These are phyloP conservation scores for Octonoba sinensis DNA, from an alignment of 2,888 invertebrate species.

Conservation along the genomic window DNA sequence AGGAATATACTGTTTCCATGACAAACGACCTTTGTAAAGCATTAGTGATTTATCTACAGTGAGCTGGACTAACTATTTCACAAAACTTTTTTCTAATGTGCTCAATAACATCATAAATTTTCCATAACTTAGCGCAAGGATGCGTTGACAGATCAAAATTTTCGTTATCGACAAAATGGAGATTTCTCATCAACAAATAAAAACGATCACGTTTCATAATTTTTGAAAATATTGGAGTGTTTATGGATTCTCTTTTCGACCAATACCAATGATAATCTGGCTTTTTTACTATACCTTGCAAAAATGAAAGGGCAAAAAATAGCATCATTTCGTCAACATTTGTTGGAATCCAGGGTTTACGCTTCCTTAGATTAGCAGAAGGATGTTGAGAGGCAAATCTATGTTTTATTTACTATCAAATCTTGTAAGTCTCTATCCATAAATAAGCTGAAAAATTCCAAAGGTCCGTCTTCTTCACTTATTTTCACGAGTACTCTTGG, in stretches of 20 bases:
- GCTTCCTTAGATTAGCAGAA: no score
- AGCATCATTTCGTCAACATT: slow-evolving; percentile 2
- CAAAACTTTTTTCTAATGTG: no score
- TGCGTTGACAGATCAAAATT: no score
- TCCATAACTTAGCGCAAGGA: no score
- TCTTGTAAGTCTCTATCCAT: no score
- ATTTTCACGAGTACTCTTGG: slow-evolving; percentile 12
- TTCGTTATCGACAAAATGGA: no score
- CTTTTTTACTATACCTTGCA: no score
- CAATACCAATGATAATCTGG: slow-evolving; percentile 18
- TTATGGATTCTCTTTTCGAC: slow-evolving; percentile 19
- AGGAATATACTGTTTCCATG: slow-evolving; percentile 64
- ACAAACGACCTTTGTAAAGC: slow-evolving; percentile 51
- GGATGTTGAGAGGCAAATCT: no score
- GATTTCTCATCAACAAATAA: slow-evolving; percentile 17
- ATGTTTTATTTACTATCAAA: no score
- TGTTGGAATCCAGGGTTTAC: slow-evolving; percentile 10
- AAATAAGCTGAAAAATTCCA: no score
- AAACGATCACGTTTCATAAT: slow-evolving; percentile 14
- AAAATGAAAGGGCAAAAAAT: slow-evolving; percentile 3
- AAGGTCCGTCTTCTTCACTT: slow-evolving; percentile 21
- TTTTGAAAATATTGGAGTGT: slow-evolving; percentile 25
- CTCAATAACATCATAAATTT: no score
- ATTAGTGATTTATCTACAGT: slow-evolving; percentile 18
- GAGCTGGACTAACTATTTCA: slow-evolving; percentile 12